These are phyloP conservation scores for Terebella lapidaria DNA, from an alignment of 2,888 invertebrate species.

Conservation along the genomic window DNA sequence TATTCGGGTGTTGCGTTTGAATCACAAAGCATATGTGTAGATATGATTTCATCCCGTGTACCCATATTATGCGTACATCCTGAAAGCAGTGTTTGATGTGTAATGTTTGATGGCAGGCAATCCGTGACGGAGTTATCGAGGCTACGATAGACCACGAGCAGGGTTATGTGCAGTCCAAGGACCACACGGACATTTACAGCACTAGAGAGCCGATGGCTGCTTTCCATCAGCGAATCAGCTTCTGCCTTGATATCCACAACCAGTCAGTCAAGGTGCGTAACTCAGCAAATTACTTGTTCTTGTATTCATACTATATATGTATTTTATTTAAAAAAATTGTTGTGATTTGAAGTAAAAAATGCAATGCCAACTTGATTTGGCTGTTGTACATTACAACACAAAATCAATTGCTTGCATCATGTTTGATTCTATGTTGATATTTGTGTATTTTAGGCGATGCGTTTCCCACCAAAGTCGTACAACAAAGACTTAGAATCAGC, in stretches of 20 bases:
- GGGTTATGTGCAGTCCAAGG: slow-evolving; percentile 93
- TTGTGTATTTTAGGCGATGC: slow-evolving; percentile 80
- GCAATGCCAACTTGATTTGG: background rate
- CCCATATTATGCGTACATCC: too few species aligned
- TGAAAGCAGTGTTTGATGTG: too few species aligned
- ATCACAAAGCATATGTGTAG: too few species aligned
- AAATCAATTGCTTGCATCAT: too few species aligned
- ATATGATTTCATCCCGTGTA: too few species aligned
- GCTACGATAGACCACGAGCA: slow-evolving; percentile 92
- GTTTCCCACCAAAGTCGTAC: slow-evolving; percentile 98
- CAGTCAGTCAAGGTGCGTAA: slow-evolving; percentile 77
- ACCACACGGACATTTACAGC: slow-evolving; percentile 93
- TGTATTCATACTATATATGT: background rate
- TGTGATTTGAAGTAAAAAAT: background rate
- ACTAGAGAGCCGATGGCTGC: slow-evolving; percentile 93
- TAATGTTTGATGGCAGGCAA: slow-evolving; percentile 54
- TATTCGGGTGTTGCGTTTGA: too few species aligned
- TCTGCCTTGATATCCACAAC: slow-evolving; percentile 95
- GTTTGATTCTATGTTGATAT: too few species aligned
- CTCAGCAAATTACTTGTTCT: too few species aligned
- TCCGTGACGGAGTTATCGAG: slow-evolving; percentile 97
- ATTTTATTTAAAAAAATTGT: background rate
- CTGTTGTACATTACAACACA: too few species aligned
- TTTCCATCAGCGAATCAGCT: slow-evolving; percentile 93
- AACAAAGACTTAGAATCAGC: slow-evolving; percentile 83